Percentiles rank a stretch among this genome's conserved stretches.
Conservation (phyloP, 2,797 vertebrate genomes). For the Poeciliopsis gracilis region DNA sequence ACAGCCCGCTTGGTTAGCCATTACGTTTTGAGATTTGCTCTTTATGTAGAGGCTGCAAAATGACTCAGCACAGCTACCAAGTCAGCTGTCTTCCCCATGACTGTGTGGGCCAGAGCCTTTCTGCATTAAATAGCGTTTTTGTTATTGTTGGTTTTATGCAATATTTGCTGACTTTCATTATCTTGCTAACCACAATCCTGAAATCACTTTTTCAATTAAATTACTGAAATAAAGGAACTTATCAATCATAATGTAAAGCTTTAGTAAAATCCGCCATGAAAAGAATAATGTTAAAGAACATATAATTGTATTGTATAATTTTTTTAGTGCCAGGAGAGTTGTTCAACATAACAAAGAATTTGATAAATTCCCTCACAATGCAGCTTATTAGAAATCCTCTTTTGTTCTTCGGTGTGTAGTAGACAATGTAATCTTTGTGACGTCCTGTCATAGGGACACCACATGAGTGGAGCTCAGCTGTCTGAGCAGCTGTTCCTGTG, state of each 20-base stretch:
- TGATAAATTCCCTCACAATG: not conserved
- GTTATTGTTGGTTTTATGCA: not conserved
- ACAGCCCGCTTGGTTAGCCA: not conserved
- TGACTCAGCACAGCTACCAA: not conserved
- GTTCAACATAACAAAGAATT: not conserved
- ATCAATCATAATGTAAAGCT: not conserved
- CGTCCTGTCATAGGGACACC: conserved; percentile 46
- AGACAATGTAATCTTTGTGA: conserved; percentile 50
- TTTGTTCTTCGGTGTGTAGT: conserved; percentile 3
- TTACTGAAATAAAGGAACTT: not conserved
- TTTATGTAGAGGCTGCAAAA: not conserved
- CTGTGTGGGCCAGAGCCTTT: not conserved
- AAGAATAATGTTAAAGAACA: conserved; percentile 18
- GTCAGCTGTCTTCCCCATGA: not conserved
- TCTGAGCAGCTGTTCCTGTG: conserved; percentile 67
- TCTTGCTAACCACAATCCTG: not conserved
- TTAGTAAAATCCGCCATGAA: conserved; percentile 12
- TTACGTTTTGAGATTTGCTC: not conserved
- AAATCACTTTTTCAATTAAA: not conserved
- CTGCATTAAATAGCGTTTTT: not conserved
- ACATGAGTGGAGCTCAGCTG: conserved; percentile 70
- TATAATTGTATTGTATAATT: not conserved
- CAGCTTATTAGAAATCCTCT: conserved; percentile 7
- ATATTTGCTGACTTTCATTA: not conserved
- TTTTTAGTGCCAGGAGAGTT: not conserved